Conservation (phyloP, 2,888 invertebrate genomes). For the Clostera curtula region DNA sequence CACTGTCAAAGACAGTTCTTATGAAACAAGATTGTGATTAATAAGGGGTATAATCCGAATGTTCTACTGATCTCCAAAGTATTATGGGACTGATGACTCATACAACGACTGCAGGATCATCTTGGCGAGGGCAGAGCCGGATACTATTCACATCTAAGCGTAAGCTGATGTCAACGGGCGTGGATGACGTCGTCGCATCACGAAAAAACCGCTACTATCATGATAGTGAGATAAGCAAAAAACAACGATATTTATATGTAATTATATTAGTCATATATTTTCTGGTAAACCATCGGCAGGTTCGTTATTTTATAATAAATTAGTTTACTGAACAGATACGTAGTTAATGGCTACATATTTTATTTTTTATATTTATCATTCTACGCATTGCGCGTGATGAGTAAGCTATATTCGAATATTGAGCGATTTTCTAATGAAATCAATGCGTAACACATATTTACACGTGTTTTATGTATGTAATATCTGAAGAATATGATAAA, state of each 20-base stretch:
- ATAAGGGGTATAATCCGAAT: slow-evolving; percentile 6
- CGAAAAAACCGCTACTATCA: slow-evolving; percentile 33
- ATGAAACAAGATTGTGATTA: no score
- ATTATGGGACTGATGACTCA: slow-evolving; percentile 36
- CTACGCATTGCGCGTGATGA: no score
- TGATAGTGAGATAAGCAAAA: slow-evolving; percentile 23
- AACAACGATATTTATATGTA: slow-evolving; percentile 13
- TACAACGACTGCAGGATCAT: slow-evolving; percentile 29
- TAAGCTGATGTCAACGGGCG: slow-evolving; percentile 64
- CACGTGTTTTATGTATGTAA: no score
- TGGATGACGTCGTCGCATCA: slow-evolving; percentile 43
- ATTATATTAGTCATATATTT: slow-evolving; percentile 17
- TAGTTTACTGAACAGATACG: background rate
- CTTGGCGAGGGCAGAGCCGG: slow-evolving; percentile 41
- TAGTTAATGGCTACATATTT: no score
- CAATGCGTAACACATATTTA: no score
- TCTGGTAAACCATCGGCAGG: no score
- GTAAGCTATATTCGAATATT: no score
- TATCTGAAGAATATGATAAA: no score
- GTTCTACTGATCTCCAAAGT: slow-evolving; percentile 21
- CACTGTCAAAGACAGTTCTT: no score
- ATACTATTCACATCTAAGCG: slow-evolving; percentile 40
- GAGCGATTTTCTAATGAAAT: no score
- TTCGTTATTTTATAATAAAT: background rate
- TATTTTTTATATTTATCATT: no score